Conservation (phyloP, 2,797 vertebrate species). For the Anguilla anguilla region DNA sequence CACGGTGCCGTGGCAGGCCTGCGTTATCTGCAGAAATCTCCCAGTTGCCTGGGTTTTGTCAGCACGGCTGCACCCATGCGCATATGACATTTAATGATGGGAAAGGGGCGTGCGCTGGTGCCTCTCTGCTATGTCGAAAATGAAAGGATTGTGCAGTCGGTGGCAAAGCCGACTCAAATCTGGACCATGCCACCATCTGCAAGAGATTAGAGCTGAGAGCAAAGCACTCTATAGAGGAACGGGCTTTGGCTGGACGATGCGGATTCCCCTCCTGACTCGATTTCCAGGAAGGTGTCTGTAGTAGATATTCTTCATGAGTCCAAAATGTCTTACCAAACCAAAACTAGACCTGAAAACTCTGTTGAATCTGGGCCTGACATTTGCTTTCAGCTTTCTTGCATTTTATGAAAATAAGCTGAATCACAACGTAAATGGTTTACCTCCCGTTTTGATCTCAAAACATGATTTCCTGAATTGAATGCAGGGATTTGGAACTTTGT, state of each 20-base stretch:
- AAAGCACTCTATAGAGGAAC: not conserved
- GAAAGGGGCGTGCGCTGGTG: not conserved
- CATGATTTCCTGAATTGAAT: not conserved
- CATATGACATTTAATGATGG: not conserved
- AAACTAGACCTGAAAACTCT: too few relatives aligned
- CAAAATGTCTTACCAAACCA: too few relatives aligned
- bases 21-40: not conserved
- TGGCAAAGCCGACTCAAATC: not conserved
- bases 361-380: too few relatives aligned
- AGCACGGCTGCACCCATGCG: not conserved
- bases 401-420: too few relatives aligned
- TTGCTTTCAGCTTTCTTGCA: too few relatives aligned
- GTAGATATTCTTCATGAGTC: too few relatives aligned
- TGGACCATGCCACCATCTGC: not conserved
- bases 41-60: not conserved
- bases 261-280: not conserved
- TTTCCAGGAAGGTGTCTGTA: not conserved
- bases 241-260: not conserved
- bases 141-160: not conserved
- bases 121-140: not conserved
- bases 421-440: too few relatives aligned
- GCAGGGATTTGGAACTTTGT: not conserved
- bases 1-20: not conserved
- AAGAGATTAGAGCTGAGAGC: not conserved
- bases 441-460: not conserved